Conservation (phyloP, 2,797 vertebrate genomes). For the Melanotaenia trifasciata region DNA sequence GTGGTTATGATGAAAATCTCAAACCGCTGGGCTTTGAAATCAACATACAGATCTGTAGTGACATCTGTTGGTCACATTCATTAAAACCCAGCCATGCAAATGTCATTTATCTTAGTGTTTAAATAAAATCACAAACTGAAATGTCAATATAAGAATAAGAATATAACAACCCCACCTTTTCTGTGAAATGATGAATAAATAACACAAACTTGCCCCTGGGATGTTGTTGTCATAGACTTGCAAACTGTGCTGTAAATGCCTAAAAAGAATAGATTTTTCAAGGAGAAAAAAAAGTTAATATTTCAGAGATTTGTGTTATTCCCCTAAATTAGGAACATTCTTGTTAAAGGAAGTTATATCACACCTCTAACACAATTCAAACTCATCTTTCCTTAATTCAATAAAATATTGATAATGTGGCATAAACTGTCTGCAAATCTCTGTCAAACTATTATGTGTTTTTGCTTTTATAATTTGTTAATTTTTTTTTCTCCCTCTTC, state of each 20-base stretch:
- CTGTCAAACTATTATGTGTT: neutral
- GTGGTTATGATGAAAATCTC: neutral
- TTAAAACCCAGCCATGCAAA: neutral
- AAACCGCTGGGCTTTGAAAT: neutral
- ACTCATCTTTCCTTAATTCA: neutral
- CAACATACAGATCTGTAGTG: slow-evolving; percentile 25
- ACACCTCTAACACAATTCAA: neutral
- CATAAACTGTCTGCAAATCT: neutral
- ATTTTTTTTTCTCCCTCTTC: neutral
- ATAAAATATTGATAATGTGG: neutral
- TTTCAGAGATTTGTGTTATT: neutral
- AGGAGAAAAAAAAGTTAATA: neutral
- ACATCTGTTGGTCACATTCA: slow-evolving; percentile 54
- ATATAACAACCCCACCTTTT: neutral
- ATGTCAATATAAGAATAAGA: neutral
- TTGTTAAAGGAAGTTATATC: neutral
- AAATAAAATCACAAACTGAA: neutral
- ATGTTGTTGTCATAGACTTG: neutral
- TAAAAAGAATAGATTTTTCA: neutral
- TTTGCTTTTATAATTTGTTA: neutral
- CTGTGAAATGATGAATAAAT: neutral
- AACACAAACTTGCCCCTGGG: neutral
- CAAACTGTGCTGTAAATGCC: neutral
- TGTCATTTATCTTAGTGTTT: neutral
- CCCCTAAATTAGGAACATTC: neutral